Conservation (phyloP, 2,113 vertebrate species). For the Thinocorus orbignyianus region DNA sequence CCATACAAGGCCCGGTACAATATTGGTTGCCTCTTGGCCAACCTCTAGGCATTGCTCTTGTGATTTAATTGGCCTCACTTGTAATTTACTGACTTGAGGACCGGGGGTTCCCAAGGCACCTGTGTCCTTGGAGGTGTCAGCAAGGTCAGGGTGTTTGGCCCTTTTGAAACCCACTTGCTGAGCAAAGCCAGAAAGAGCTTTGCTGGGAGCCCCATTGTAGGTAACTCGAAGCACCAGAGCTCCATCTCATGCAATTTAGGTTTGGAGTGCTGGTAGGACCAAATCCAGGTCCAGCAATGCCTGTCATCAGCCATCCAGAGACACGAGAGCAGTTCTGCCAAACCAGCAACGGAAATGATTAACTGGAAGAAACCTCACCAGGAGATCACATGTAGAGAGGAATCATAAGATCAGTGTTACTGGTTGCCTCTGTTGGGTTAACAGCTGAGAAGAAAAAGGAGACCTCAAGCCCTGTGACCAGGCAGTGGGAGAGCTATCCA, state of each 20-base stretch:
- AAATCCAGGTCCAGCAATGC: not conserved
- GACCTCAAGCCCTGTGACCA: not conserved
- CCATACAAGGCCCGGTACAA: not conserved
- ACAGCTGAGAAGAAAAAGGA: not conserved
- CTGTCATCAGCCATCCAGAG: not conserved
- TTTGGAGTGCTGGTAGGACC: not conserved
- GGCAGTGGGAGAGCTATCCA: not conserved
- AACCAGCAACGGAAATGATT: not conserved
- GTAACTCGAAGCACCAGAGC: not conserved
- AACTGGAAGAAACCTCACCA: not conserved
- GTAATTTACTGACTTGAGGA: not conserved
- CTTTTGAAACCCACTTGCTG: not conserved
- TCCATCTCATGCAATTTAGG: accelerated
- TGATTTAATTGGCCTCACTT: not conserved
- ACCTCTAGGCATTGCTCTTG: not conserved
- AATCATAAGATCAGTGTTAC: not conserved
- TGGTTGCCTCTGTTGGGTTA: not conserved
- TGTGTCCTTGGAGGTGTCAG: not conserved
- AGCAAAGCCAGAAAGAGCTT: not conserved
- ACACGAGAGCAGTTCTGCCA: not conserved
- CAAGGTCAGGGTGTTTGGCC: not conserved
- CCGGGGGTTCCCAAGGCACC: not conserved
- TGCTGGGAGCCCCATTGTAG: not conserved
- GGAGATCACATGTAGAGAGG: accelerated
- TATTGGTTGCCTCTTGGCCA: not conserved